Base-by-base conservation (phyloP, 1,140 invertebrate genomes). In the Vanessa tameamea region DNA sequence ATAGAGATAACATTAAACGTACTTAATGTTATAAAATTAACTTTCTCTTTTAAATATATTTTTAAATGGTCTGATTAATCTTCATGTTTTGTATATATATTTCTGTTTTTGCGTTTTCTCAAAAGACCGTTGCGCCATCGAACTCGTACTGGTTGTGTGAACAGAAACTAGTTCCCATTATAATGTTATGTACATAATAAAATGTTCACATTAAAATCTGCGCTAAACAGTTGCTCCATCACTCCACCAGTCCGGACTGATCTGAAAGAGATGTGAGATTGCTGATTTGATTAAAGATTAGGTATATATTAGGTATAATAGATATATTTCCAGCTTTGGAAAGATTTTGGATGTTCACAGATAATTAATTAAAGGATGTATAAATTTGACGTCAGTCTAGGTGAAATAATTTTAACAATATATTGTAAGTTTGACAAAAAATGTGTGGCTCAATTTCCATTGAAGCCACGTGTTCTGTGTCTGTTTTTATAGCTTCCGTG, bases 101-200 rank as follows among this genome's bases (percentile, higher is more conserved):
- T 53, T 53, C 5, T 12, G 16, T 9, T 57, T 57, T 61, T 69
- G 8, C 43, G 57, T 50, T 74, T 74, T 74, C 72, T 74, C 64
- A 71, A 75, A 57, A 70, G 51, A 71, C 73, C 73, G 73, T 77
- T 73, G 69, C 67, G 61, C 59, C 70, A 78, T 68, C 72, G 69
- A 72, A 61, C 70, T 55, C 77, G 31, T 66, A 76, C 74, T 71
- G 75, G 67, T 78, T 73, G 78, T 73, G 78, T 72, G 72, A 78
- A 78, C 74, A 73, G 67, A 79, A 77, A 76, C 75, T 76, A 65
- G 75, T 74, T 76, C 57, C 66, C 69, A 72, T 68, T 74, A 66
- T 76, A 69, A 79, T 73, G 68, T 74, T 76, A 73, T 74, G 68
- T 76, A 72, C 72, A 68, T 74, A 74, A 76, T 76, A 72, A 78